A percentile compares a stretch with the other conserved stretches of the same genome.
phyloP scores from a whole-genome alignment of 2,797 vertebrate species.

The Jordanella pulchra region DNA sequence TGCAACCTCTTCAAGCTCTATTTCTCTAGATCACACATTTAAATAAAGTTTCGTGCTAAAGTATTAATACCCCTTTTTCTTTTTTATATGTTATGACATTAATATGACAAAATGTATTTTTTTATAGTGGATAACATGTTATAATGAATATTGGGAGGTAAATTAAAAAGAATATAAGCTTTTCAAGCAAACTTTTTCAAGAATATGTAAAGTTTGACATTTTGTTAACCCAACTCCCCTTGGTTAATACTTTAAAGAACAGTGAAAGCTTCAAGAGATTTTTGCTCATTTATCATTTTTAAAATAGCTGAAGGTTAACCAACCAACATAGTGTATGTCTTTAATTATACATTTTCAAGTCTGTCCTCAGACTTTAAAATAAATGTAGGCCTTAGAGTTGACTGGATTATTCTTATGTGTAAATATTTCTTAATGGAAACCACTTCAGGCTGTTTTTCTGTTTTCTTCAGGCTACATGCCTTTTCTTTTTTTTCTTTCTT shows the following conservation, averaged over 20 bases:
- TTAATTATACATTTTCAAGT: neutral
- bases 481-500: neutral
- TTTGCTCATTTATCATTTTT: neutral
- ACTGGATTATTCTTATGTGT: neutral
- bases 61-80: neutral
- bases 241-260: neutral
- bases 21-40: conserved; percentile 28
- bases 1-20: conserved; percentile 54
- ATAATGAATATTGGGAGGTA: neutral
- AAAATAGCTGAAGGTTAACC: neutral
- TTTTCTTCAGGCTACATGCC: neutral
- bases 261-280: neutral
- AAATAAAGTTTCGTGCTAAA: conserved; percentile 9
- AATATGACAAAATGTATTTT: neutral
- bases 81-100: neutral
- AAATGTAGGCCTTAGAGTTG: neutral
- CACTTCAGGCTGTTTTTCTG: neutral
- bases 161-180: neutral
- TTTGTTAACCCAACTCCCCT: neutral
- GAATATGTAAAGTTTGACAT: neutral
- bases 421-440: neutral
- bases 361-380: neutral
- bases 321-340: neutral
- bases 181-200: neutral
- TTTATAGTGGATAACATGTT: neutral